Evolutionary conservation across 2,113 vertebrate species (phyloP).

Genomic region (Xenotilapia caudafasciata): DNA sequence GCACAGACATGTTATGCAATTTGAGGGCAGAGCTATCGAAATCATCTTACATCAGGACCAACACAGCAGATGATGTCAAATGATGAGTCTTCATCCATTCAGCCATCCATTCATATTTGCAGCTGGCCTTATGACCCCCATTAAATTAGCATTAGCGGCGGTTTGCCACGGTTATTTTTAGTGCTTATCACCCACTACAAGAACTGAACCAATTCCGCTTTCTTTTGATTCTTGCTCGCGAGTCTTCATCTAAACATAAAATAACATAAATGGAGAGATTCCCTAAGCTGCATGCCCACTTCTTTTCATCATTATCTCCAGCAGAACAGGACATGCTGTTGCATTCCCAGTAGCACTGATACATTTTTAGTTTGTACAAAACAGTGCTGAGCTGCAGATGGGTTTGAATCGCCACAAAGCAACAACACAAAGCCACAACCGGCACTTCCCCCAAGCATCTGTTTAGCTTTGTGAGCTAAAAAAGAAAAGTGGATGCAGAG

Average conservation of each 20-base stretch:
- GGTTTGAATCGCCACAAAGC: slow-evolving; percentile 17
- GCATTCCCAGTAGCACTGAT: slow-evolving; percentile 9
- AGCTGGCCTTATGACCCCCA: neutral
- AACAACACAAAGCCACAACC: slow-evolving; percentile 6
- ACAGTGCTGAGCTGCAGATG: slow-evolving; percentile 4
- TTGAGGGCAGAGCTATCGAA: neutral
- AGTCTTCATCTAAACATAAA: neutral
- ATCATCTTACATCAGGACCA: neutral
- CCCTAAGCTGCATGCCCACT: neutral
- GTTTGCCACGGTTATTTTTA: neutral
- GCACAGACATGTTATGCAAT: neutral
- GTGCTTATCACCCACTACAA: neutral
- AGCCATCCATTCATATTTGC: neutral
- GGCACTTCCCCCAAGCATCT: slow-evolving; percentile 3
- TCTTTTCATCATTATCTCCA: slow-evolving; percentile 13
- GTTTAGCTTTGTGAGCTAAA: slow-evolving; percentile 4
- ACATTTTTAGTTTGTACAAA: slow-evolving; percentile 35
- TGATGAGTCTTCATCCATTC: neutral
- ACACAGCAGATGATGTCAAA: neutral
- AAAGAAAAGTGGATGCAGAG: neutral
- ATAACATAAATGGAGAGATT: neutral
- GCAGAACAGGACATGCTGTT: slow-evolving; percentile 24
- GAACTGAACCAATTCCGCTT: neutral
- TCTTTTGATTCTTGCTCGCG: neutral
- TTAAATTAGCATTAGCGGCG: neutral